Evolutionary conservation across 2,888 invertebrate species (phyloP).

Genomic region (Siphonodentalium dalli): DNA sequence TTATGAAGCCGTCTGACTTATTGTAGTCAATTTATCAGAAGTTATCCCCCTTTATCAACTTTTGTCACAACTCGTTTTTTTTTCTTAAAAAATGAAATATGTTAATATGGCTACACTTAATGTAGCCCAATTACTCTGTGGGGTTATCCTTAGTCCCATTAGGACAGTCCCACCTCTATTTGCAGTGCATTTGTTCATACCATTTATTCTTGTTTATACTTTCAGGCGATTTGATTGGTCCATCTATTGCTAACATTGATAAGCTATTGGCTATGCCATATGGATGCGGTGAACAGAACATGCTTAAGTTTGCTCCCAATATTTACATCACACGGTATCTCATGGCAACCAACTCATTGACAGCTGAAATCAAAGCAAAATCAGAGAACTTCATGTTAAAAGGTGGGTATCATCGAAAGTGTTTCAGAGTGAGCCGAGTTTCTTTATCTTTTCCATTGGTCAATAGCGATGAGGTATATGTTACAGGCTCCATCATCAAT

Average conservation of each 20-base stretch:
- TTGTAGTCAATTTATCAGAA: too few relatives aligned
- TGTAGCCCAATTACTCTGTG: not conserved
- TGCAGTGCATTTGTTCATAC: not conserved
- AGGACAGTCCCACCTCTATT: too few relatives aligned
- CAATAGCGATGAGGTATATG: too few relatives aligned
- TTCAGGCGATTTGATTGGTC: conserved; percentile 78
- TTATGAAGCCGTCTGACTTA: too few relatives aligned
- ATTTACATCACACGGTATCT: conserved; percentile 87
- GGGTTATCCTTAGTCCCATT: too few relatives aligned
- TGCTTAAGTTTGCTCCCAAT: conserved; percentile 88
- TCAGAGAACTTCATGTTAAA: conserved; percentile 35
- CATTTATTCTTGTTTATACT: not conserved
- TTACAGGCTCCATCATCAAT: too few relatives aligned
- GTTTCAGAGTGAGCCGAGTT: too few relatives aligned
- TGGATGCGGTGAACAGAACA: conserved; percentile 92
- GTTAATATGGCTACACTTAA: too few relatives aligned
- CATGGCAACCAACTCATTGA: conserved; percentile 75
- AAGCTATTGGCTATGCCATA: conserved; percentile 79
- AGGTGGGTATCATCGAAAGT: conserved; percentile 31
- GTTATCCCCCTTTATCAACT: too few relatives aligned
- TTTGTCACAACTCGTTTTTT: too few relatives aligned
- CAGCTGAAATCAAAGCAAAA: conserved; percentile 66
- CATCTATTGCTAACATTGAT: conserved; percentile 78
- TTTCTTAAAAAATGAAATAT: too few relatives aligned
- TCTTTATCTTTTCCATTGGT: too few relatives aligned